A percentile compares a stretch with the other conserved stretches of the same genome.
Conservation (phyloP, 64 coral and sea anemone genomes). For the Pocillopora verrucosa region DNA sequence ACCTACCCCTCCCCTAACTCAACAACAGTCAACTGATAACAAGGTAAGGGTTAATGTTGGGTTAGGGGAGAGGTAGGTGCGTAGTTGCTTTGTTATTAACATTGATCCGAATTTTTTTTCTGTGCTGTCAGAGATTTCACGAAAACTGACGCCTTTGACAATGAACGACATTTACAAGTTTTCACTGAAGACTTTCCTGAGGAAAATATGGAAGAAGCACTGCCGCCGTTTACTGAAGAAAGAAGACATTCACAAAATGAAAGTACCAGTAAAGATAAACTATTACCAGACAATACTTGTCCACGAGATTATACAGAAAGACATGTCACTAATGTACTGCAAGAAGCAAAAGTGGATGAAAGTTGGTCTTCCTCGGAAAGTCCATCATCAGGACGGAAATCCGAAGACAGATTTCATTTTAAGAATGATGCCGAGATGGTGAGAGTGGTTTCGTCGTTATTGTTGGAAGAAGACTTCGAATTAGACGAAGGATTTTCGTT, state of each 20-base stretch:
- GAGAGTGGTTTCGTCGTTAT: slow-evolving; percentile 15
- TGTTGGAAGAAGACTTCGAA: slow-evolving; percentile 26
- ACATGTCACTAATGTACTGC: not conserved
- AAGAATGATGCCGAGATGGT: not conserved
- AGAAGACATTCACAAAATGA: not conserved
- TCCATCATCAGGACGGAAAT: not conserved
- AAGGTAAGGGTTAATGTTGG: too few relatives aligned
- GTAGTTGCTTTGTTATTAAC: too few relatives aligned
- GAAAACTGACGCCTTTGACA: not conserved
- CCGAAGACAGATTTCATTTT: not conserved
- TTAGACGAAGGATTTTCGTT: not conserved
- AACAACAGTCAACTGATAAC: too few relatives aligned
- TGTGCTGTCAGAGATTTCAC: not conserved
- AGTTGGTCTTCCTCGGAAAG: not conserved
- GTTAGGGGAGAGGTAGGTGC: too few relatives aligned
- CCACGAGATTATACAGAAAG: not conserved
- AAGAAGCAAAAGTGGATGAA: not conserved
- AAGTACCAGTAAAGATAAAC: not conserved
- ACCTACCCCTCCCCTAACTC: too few relatives aligned
- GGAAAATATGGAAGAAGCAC: not conserved
- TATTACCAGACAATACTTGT: not conserved
- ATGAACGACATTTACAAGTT: not conserved
- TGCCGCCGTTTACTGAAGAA: slow-evolving; percentile 2
- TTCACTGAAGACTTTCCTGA: not conserved
- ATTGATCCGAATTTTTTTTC: too few relatives aligned